Percentiles rank a stretch among this genome's conserved stretches.
Evolutionary conservation across 2,797 vertebrate species (phyloP).

Genomic region (Caiman crocodilus): DNA sequence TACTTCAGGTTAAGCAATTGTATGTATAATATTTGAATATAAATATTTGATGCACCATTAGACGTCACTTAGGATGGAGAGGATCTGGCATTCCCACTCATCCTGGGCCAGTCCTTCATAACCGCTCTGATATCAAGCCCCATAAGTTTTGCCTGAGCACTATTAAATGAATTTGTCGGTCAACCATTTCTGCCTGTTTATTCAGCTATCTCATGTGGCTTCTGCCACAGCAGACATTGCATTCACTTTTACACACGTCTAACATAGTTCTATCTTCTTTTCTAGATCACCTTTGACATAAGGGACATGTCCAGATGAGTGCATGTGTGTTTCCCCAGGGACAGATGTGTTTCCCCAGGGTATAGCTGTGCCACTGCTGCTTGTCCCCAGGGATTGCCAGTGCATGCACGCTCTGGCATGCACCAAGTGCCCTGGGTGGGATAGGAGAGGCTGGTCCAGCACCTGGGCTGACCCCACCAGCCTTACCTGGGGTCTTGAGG

Average conservation of each 20-base stretch:
- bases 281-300: background rate
- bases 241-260: background rate
- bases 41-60: background rate
- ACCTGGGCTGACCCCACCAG: no score
- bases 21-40: background rate
- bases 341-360: no score
- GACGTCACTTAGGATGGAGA: no score
- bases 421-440: no score
- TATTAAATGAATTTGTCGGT: background rate
- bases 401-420: no score
- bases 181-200: background rate
- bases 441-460: no score
- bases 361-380: no score
- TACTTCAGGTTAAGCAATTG: background rate
- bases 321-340: no score
- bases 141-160: background rate
- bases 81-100: background rate
- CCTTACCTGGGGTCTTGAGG: no score
- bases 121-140: background rate
- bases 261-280: background rate
- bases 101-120: background rate
- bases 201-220: background rate
- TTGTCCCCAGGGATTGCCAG: no score
- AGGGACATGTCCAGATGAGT: background rate
- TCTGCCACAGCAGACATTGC: background rate